phyloP scores from a whole-genome alignment of 2,113 vertebrate species.

The Tiliqua scincoides region DNA sequence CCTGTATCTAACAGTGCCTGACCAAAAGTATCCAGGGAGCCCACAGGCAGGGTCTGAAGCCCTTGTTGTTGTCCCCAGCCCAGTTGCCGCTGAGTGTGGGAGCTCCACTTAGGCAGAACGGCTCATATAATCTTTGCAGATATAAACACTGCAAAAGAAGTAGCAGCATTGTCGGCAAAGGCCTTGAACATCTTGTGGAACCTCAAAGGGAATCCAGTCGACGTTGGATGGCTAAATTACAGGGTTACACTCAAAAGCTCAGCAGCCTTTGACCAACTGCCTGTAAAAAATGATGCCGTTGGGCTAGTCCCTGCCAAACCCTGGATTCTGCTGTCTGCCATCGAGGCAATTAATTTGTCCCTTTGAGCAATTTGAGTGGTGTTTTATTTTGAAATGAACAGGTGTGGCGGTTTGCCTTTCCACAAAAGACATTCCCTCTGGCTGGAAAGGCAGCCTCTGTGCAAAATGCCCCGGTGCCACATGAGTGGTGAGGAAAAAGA shows the following conservation, averaged over 20 bases:
- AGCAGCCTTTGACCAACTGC: background rate
- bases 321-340: background rate
- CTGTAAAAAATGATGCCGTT: background rate
- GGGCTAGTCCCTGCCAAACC: background rate
- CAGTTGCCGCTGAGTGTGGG: background rate
- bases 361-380: background rate
- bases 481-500: background rate
- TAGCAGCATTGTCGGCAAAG: background rate
- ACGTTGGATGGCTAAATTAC: background rate
- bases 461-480: background rate
- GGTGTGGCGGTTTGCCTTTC: background rate
- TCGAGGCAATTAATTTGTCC: background rate
- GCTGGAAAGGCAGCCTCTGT: background rate
- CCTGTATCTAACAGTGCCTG: background rate
- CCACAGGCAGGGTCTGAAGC: background rate
- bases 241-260: background rate
- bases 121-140: background rate
- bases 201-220: background rate
- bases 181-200: background rate
- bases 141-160: background rate
- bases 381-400: background rate
- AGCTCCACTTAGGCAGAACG: background rate
- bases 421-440: background rate
- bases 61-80: background rate
- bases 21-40: background rate